Base-by-base conservation (phyloP, 2,113 vertebrate species). In the Panthera tigris region DNA sequence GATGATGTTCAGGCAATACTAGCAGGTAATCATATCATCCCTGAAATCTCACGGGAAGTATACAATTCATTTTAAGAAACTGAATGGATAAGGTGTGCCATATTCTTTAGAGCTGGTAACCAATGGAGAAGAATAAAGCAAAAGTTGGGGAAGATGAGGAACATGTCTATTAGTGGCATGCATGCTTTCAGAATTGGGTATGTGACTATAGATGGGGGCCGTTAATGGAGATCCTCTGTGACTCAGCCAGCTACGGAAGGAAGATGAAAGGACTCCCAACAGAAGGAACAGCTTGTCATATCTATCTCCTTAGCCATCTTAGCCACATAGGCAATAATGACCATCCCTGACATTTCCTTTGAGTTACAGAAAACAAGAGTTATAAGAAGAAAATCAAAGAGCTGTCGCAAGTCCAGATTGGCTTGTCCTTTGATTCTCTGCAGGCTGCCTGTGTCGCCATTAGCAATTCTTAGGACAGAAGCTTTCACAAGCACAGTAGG, bases 331-430 rank as follows among this genome's bases (percentile, higher is more conserved):
- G 84, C 50, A 89, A 94, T 91, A 95, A 92, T 95, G 74, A 36
- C 50, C 29, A 66, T 78, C 16, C 6, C 39, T 97, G 33, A 41
- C 29, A 89, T 84, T 74, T 87, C 16, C 50, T 95, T 89, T 95
- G 92, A 96, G 52, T 92, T 84, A 71, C 15, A 81, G 19, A 95
- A 39, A 97, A 97, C 15, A 91, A 69, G 11, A 96, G 45, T 68
- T 74, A 83, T 31, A 92, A 91, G 50, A 94, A 83, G 25, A 94
- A 91, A 36, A 97, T 97, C 55, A 96, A 92, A 97, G 74, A 80
- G 3, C 79, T 84, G 55, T 48, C 23, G 18, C 39, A 74, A 41
- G 41, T 96, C 31, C 61, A 97, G 15, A 61, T 14, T 65, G 55
- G 48, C 29, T 96, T 86, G 31, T 92, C 29, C 33, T 96, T 95